Evolutionary conservation across 2,888 invertebrate genomes (phyloP), one percentile per base, ranked within the genome.

Genomic region (Trichacis sp.): DNA sequence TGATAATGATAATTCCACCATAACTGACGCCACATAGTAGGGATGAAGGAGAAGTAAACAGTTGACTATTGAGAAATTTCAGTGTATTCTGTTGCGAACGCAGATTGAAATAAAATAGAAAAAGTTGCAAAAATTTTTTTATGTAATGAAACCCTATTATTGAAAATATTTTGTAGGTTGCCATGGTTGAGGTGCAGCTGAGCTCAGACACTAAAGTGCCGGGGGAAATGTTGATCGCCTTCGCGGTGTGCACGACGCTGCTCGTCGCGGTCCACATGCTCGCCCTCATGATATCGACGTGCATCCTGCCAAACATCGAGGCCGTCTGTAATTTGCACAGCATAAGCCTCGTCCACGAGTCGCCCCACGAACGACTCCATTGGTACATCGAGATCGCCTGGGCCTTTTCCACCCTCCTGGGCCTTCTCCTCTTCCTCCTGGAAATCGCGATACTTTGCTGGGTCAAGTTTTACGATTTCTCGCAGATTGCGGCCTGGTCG

Each of bases 211-310:
- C 93, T 2, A 86, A 88, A 69, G 91, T 97, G 48, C 96, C 97
- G 0, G 86, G 88, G 8, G 90, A 88, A 49, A 92, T 97, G 88
- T 86, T 98, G 53, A 92, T 98, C 30, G 92, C 95, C 0, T 97
- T 98, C 84, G 96, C 96, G 19, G 90, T 97, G 0, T 96, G 96
- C 80, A 98, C 98, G 20, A 97, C 97, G 0, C 87, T 98, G 0
- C 88, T 99, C 24, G 98, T 98, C 1, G 96, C 98, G 0, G 97
- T 99, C 1, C 98, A 99, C 85, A 94, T 99, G 92, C 85, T 99
- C 68, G 98, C 98, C 0, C 87, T 99, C 19, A 98, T 99, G 98
- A 99, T 99, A 83, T 97, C 97, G 80, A 99, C 98, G 0, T 99
- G 98, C 84, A 98, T 99, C 72, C 87, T 99, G 70, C 98, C 98